A percentile compares a stretch with the other conserved stretches of the same genome.
Evolutionary conservation across 2,888 invertebrate genomes (phyloP).

Genomic region (Teleiodes luculella): DNA sequence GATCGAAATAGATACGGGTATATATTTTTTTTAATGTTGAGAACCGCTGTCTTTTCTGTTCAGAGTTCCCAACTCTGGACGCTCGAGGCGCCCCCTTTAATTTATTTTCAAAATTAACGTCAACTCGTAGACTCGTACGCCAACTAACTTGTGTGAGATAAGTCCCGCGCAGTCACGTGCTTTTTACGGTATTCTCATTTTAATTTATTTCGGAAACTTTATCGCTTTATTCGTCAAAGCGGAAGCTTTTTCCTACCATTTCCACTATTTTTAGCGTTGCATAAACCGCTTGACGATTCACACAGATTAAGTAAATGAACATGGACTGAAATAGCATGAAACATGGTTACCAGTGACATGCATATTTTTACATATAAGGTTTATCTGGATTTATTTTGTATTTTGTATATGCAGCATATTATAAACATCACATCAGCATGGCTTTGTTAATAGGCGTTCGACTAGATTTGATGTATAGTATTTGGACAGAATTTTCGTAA

Average conservation of each 20-base stretch:
- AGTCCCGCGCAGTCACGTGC: conserved; percentile 7
- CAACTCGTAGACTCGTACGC: conserved; percentile 35
- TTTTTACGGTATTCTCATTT: conserved; percentile 7
- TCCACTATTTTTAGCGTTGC: too few species aligned
- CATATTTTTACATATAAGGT: too few species aligned
- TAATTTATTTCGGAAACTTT: conserved; percentile 9
- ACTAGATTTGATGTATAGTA: too few species aligned
- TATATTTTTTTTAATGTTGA: background rate
- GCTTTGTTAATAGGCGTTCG: too few species aligned
- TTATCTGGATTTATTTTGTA: too few species aligned
- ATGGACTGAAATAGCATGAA: too few species aligned
- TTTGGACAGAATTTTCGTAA: too few species aligned
- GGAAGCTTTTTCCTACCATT: background rate
- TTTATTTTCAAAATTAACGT: conserved; percentile 64
- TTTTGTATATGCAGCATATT: too few species aligned
- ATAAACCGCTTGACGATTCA: too few species aligned
- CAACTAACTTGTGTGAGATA: conserved; percentile 13
- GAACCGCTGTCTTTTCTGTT: conserved; percentile 46
- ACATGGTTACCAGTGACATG: too few species aligned
- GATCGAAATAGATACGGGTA: background rate
- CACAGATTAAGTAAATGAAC: too few species aligned
- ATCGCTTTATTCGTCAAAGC: background rate
- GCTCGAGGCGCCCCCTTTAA: conserved; percentile 60
- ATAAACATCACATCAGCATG: too few species aligned
- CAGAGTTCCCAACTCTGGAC: conserved; percentile 35